Conservation (phyloP, 2,113 vertebrate species). For the Ginglymostoma cirratum region DNA sequence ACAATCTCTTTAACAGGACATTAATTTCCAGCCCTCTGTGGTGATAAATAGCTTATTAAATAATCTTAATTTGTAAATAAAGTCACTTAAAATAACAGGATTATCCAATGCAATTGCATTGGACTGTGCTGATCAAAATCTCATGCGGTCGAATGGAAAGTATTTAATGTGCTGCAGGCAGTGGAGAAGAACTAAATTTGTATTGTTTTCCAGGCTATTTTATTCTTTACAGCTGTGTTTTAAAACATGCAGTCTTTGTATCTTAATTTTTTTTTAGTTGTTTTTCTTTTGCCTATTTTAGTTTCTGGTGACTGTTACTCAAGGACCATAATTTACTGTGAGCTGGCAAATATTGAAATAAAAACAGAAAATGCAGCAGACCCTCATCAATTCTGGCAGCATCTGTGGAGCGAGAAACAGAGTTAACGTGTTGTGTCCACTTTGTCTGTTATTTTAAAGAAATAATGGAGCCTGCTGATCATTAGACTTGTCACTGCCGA, state of each 20-base stretch:
- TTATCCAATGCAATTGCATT: background rate
- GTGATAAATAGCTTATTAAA: background rate
- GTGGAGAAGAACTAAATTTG: background rate
- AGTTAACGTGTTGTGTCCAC: no score
- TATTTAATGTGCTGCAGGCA: background rate
- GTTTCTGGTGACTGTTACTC: background rate
- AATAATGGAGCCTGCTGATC: background rate
- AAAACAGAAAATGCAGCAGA: no score
- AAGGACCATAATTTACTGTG: background rate
- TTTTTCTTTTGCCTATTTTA: conserved; percentile 17
- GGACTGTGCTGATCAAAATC: background rate
- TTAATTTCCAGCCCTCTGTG: background rate
- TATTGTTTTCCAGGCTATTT: background rate
- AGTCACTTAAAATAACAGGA: background rate
- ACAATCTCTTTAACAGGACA: background rate
- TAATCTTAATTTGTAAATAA: background rate
- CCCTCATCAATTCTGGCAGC: no score
- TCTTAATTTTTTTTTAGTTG: background rate
- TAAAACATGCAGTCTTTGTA: background rate
- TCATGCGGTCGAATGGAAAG: background rate
- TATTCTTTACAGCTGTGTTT: background rate
- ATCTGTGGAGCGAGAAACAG: no score
- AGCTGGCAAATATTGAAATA: background rate
- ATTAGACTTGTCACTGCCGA: background rate
- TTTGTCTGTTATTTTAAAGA: no score